These are phyloP conservation scores for Thamnaconus septentrionalis DNA, from an alignment of 2,113 vertebrate genomes.

Conservation along the genomic window DNA sequence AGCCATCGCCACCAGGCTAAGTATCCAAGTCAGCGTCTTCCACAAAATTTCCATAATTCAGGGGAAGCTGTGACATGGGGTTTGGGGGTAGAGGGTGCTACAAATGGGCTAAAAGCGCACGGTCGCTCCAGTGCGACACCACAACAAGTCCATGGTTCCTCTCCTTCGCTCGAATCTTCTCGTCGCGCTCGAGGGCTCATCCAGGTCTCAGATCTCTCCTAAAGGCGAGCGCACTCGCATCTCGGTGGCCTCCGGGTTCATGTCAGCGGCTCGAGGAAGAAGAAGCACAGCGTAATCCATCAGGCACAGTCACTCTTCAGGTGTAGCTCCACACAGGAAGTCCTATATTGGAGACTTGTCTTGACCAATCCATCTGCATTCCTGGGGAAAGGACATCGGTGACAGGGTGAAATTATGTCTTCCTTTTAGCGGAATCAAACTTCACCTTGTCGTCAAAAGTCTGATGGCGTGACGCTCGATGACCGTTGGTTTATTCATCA, in stretches of 20 bases:
- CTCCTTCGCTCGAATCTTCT: slow-evolving; percentile 57
- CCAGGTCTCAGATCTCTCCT: slow-evolving; percentile 70
- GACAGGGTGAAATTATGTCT: slow-evolving; percentile 12
- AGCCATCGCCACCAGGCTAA: slow-evolving; percentile 92
- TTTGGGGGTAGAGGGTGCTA: slow-evolving; percentile 79
- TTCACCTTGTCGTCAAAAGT: too few species aligned
- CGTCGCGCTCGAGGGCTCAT: slow-evolving; percentile 43
- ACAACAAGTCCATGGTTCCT: slow-evolving; percentile 83
- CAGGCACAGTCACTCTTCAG: slow-evolving; percentile 73
- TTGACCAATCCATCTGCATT: slow-evolving; percentile 82
- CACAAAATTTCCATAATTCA: slow-evolving; percentile 99
- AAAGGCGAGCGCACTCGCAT: slow-evolving; percentile 74
- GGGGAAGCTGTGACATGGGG: slow-evolving; percentile 78
- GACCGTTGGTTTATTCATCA: not conserved
- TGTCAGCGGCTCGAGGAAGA: slow-evolving; percentile 78
- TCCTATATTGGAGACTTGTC: slow-evolving; percentile 77
- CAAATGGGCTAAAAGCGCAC: slow-evolving; percentile 80
- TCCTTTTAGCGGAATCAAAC: not conserved
- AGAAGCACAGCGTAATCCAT: slow-evolving; percentile 63
- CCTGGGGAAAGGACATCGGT: slow-evolving; percentile 71
- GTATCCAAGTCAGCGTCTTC: slow-evolving; percentile 98
- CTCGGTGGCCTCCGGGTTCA: slow-evolving; percentile 78
- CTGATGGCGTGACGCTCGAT: not conserved
- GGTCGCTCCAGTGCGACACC: slow-evolving; percentile 82
- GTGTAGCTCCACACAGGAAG: slow-evolving; percentile 75